phyloP scores from a whole-genome alignment of 2,888 invertebrate genomes.

The Drepana falcataria region DNA sequence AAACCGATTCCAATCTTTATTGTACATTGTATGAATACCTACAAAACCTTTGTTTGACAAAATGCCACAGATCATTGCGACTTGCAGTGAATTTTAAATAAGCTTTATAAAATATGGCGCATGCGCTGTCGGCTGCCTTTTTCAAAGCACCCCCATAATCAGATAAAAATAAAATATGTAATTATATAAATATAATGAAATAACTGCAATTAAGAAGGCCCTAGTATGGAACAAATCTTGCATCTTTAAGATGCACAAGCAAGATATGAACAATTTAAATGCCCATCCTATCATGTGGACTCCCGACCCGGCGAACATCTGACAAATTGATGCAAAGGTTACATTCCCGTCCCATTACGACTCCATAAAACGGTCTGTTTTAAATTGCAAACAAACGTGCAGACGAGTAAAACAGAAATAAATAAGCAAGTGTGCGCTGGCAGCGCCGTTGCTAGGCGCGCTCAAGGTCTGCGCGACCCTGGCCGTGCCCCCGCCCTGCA shows the following conservation, averaged over 20 bases:
- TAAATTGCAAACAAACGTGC: slow-evolving; percentile 60
- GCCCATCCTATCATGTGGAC: slow-evolving; percentile 14
- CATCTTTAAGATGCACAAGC: slow-evolving; percentile 29
- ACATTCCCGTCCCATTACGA: slow-evolving; percentile 42
- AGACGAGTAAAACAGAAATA: slow-evolving; percentile 70
- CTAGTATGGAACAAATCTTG: slow-evolving; percentile 16
- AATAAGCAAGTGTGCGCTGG: slow-evolving; percentile 47
- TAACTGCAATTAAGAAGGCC: slow-evolving; percentile 7
- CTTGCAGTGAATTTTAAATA: slow-evolving; percentile 19
- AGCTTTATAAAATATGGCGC: not conserved
- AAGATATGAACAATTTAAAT: slow-evolving; percentile 25
- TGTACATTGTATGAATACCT: slow-evolving; percentile 1
- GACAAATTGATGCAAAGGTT: slow-evolving; percentile 32
- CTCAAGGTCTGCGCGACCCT: slow-evolving; percentile 69
- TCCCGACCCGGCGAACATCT: slow-evolving; percentile 22
- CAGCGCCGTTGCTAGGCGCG: slow-evolving; percentile 70
- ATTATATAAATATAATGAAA: not conserved
- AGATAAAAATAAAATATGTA: not conserved
- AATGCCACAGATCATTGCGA: slow-evolving; percentile 11
- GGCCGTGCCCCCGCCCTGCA: slow-evolving; percentile 43
- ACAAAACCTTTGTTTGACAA: slow-evolving; percentile 22
- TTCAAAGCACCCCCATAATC: slow-evolving; percentile 4
- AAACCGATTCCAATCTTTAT: slow-evolving; percentile 25
- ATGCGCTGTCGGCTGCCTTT: not conserved
- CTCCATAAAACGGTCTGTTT: slow-evolving; percentile 61